phyloP scores from a whole-genome alignment of 2,113 vertebrate species.

The Mionectes macconnelli region DNA sequence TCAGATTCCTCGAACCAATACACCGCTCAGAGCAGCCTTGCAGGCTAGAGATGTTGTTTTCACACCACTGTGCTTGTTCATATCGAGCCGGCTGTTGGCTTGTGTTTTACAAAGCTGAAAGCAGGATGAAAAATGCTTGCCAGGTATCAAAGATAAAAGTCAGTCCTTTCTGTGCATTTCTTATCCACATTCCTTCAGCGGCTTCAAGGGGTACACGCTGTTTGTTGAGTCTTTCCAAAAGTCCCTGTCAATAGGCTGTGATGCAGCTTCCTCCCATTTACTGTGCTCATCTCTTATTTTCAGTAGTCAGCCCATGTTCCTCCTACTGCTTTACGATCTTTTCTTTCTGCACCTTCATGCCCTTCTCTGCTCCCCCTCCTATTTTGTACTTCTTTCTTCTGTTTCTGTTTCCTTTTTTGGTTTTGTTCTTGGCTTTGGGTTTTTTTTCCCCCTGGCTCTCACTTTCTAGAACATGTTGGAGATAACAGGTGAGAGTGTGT shows the following conservation, averaged over 20 bases:
- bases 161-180: background rate
- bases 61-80: background rate
- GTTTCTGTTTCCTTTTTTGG: background rate
- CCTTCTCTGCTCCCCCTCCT: background rate
- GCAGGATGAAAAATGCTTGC: slow-evolving; percentile 21
- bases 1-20: background rate
- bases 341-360: background rate
- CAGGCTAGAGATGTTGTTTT: slow-evolving; percentile 21
- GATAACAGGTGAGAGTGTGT: background rate
- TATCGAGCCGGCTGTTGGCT: slow-evolving; percentile 28
- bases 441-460: background rate
- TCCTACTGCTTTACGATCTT: background rate
- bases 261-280: background rate
- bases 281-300: background rate
- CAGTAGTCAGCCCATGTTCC: background rate
- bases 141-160: background rate
- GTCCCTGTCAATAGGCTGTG: background rate
- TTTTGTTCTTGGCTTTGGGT: background rate
- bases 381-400: background rate
- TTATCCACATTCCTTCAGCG: background rate
- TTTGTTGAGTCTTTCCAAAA: background rate
- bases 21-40: background rate
- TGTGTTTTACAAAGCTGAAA: slow-evolving; percentile 23
- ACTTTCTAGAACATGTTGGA: background rate
- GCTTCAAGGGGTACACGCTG: background rate